Evolutionary conservation across 35 echinoderm and acorn worm species (phyloP).

Genomic region (Heliocidaris erythrogramma): DNA sequence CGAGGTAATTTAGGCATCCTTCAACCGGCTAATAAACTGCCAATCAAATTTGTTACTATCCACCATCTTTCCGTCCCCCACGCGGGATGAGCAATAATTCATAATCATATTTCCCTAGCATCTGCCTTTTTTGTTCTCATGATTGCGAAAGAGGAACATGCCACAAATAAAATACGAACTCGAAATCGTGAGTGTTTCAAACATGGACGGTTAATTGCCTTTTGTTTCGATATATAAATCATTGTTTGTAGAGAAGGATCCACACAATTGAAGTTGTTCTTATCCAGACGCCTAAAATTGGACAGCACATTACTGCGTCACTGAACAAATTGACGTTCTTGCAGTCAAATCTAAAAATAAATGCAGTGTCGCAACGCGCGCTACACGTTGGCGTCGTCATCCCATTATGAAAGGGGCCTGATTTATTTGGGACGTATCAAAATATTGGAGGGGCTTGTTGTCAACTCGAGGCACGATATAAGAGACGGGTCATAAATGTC

Average conservation of each 20-base stretch:
- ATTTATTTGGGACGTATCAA: not conserved
- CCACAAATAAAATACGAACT: not conserved
- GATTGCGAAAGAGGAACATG: not conserved
- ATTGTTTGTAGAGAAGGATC: not conserved
- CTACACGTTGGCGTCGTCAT: not conserved
- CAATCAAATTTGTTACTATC: not conserved
- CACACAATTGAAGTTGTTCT: not conserved
- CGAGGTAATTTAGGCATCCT: slow-evolving; percentile 20
- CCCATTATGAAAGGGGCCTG: not conserved
- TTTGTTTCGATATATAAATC: not conserved
- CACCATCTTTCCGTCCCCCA: not conserved
- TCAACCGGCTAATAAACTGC: slow-evolving; percentile 20
- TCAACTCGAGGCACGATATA: not conserved
- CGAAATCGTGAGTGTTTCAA: not conserved
- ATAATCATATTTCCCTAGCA: not conserved
- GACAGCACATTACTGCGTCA: not conserved
- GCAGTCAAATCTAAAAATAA: not conserved
- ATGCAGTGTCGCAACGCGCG: not conserved
- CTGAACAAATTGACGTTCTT: not conserved
- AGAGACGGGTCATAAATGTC: not conserved
- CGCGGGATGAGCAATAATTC: not conserved
- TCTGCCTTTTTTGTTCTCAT: not conserved
- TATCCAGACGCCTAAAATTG: not conserved
- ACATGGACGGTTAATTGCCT: not conserved
- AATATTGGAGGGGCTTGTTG: not conserved